Percentiles rank a stretch among this genome's conserved stretches.
phyloP scores from a whole-genome alignment of 2,797 vertebrate species.

The Pantherophis vulpinus region DNA sequence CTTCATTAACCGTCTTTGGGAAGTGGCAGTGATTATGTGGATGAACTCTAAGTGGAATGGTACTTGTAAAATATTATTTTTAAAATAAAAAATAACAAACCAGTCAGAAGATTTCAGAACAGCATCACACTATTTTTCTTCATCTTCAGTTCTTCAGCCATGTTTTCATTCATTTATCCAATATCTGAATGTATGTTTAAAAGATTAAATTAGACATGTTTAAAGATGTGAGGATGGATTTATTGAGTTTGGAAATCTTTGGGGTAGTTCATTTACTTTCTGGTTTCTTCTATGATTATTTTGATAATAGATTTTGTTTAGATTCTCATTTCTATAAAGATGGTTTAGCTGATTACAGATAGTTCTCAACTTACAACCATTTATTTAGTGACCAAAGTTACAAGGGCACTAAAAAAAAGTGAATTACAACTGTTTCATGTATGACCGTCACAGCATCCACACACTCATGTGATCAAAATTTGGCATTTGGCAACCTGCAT shows the following conservation, averaged over 20 bases:
- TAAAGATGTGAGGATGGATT: not conserved
- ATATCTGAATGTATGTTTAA: not conserved
- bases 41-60: not conserved
- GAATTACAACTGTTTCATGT: not conserved
- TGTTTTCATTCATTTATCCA: not conserved
- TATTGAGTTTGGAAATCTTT: not conserved
- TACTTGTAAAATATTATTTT: not conserved
- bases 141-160: not conserved
- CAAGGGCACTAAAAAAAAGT: not conserved
- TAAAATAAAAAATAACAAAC: not conserved
- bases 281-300: not conserved
- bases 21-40: not conserved
- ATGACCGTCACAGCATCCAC: not conserved
- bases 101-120: not conserved
- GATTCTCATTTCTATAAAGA: not conserved
- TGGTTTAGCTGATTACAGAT: not conserved
- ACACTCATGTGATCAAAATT: not conserved
- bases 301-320: not conserved
- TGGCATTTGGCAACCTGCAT: not conserved
- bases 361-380: not conserved
- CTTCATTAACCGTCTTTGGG: not conserved
- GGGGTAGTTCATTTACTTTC: not conserved
- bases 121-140: not conserved
- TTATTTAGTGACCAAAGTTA: not conserved
- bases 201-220: not conserved